Evolutionary conservation across 1,140 invertebrate species (phyloP), one percentile per base, ranked within the genome.

Genomic region (Ostrea denselamellosa): DNA sequence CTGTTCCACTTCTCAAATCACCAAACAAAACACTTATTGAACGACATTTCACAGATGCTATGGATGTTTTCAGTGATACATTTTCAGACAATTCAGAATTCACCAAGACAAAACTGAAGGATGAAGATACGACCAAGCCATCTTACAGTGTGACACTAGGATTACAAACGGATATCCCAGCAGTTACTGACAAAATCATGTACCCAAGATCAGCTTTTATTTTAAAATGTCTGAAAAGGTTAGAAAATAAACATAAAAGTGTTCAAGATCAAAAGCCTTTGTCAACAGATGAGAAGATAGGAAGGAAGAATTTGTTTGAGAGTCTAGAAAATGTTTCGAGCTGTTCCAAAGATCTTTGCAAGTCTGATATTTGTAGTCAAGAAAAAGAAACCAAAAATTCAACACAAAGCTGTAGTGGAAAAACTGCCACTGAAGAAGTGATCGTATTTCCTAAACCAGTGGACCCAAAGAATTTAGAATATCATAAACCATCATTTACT

Each of bases 251-350:
- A 14, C 25, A 44, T n/a, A 51, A 56, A 85, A 83, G 53, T 83
- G 58, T 52, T n/a, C 51, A 19, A 22, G 54, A 62, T 19, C 25
- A 2, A 8, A 34, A 34, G 52, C 65, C 34, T 9, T 83, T 84
- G 81, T 62, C n/a, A 34, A 81, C 19, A 19, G 83, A 54, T 83
- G 58, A 65, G 77, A 87, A 83, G 51, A 34, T 19, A 71, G 58
- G 62, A 44, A 54, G 58, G 52, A 83, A 83, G 52, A 83, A 83
- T 83, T 83, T 83, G 52, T 83, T 83, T 83, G 82, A 83, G n/a
- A 83, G 82, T n/a, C 52, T 83, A 14, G 52, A 83, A 53, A 83
- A 83, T 83, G 82, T 54, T 54, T 83, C 52, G 4, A 34, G 28
- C 51, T 34, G 19, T 83, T 83, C 82, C 19, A 83, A 62, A 62